Evolutionary conservation across 2,113 vertebrate species (phyloP).

Genomic region (Coptodon bakossiorum): DNA sequence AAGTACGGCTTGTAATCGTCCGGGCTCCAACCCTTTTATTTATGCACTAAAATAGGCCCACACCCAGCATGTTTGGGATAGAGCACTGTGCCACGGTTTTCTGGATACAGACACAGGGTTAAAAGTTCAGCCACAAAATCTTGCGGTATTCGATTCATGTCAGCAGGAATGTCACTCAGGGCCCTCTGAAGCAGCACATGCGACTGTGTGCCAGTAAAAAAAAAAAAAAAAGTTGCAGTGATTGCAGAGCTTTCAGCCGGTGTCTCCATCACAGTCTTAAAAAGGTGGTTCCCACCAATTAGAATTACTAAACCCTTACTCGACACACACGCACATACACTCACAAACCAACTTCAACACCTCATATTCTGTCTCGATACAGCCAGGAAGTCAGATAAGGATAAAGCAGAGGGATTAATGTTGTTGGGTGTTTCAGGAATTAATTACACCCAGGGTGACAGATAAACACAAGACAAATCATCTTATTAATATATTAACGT

Average conservation of each 20-base stretch:
- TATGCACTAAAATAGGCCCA: conserved; percentile 36
- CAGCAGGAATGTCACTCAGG: conserved; percentile 56
- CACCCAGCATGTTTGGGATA: conserved; percentile 6
- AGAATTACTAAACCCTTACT: neutral
- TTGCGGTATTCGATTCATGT: conserved; percentile 59
- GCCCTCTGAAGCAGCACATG: neutral
- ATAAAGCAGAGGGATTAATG: conserved; percentile 13
- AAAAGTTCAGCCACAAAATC: conserved; percentile 67
- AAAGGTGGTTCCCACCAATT: conserved; percentile 30
- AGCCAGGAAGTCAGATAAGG: neutral
- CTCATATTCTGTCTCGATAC: neutral
- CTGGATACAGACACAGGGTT: conserved; percentile 50
- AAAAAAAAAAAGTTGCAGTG: neutral
- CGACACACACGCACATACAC: neutral
- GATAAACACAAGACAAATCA: neutral
- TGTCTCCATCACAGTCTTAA: conserved; percentile 36
- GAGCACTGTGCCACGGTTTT: conserved; percentile 38
- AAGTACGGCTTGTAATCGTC: conserved; percentile 43
- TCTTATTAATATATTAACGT: neutral
- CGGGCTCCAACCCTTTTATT: conserved; percentile 49
- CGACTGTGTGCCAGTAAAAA: conserved; percentile 5
- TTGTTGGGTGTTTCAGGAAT: neutral
- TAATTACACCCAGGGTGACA: neutral
- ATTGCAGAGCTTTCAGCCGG: conserved; percentile 43
- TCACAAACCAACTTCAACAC: neutral